Evolutionary conservation across 2,888 invertebrate genomes (phyloP), one percentile per base, ranked within the genome.

Genomic region (Epinotia demarniana): DNA sequence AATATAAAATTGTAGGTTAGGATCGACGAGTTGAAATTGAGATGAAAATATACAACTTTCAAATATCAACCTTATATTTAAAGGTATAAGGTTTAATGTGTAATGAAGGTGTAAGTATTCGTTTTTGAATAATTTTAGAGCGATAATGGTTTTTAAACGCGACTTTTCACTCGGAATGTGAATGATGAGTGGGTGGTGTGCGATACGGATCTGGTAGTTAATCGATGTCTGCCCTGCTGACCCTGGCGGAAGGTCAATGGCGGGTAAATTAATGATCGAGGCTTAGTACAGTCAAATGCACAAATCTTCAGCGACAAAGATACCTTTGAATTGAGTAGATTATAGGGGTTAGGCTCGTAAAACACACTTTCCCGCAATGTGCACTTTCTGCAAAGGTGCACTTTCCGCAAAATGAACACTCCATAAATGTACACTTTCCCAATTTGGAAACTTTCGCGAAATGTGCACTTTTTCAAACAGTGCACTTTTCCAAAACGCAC

Each of bases 1-100:
- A 68, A 39, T 33, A 23, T 23, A 11, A 55, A 68, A 68, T 68
- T 23, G 43, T 43, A 68, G 68, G 43, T 68, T 68, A 68, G 43
- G 19, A 3, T 67, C 39, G 27, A 19, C 23, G 5, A 53, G 13
- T 53, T 53, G n/a, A 53, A 53, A 53, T 53, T n/a, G 53, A 53
- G 8, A 53, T 53, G 53, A 5, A n/a, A 1, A 53, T 53, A n/a
- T 53, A 53, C 39, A 9, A 53, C 53, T 5, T 53, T 53, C 53
- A 53, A 53, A n/a, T 53, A n/a, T 53, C 13, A 13, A 13, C 53
- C 13, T n/a, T 53, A n/a, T n/a, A 16, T n/a, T n/a, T 5, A 6
- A 6, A 53, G 53, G 8, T n/a, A 53, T 2, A 53, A n/a, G 6
- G n/a, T 53, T n/a, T 13, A 53, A 53, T n/a, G 6, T 53, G n/a